Conservation (phyloP, 2,113 vertebrate genomes). For the Muscicapa adusta region DNA sequence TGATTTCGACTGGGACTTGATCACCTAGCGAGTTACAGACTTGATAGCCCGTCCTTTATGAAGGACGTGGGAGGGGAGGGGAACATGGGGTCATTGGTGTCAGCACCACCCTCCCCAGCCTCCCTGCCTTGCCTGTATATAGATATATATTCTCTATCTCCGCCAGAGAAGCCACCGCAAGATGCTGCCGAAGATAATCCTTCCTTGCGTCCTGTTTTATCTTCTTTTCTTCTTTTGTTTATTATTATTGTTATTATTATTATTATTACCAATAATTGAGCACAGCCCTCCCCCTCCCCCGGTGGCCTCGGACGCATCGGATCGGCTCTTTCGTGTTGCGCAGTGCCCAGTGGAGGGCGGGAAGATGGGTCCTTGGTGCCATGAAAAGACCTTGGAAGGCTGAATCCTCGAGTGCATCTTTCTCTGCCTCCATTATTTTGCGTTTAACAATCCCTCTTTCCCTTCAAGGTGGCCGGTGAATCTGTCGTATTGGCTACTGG, state of each 20-base stretch:
- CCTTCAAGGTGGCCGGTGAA: constrained; percentile 51
- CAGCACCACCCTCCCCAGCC: not conserved
- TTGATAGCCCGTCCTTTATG: constrained; percentile 50
- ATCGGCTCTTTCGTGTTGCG: not conserved
- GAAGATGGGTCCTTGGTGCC: constrained; percentile 27
- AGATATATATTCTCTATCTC: constrained; percentile 76
- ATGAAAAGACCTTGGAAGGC: constrained; percentile 52
- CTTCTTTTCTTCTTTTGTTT: constrained; percentile 69
- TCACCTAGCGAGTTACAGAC: constrained; percentile 72
- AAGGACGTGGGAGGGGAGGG: constrained; percentile 28
- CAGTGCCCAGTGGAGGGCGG: not conserved
- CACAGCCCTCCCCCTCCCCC: constrained; percentile 57
- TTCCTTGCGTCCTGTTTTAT: constrained; percentile 69
- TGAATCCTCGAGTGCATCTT: constrained; percentile 54
- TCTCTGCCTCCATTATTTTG: constrained; percentile 55
- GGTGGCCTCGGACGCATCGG: constrained; percentile 40
- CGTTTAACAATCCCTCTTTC: constrained; percentile 64
- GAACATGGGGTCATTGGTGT: constrained; percentile 24
- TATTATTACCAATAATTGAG: constrained; percentile 68
- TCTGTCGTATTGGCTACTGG: constrained; percentile 43
- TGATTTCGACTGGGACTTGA: constrained; percentile 84
- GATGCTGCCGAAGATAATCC: constrained; percentile 79
- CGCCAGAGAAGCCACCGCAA: constrained; percentile 75
- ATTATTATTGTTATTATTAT: constrained; percentile 72
- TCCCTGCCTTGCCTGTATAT: constrained; percentile 69